Base-by-base conservation (phyloP, 2,113 vertebrate genomes). In the Dasyprocta punctata region DNA sequence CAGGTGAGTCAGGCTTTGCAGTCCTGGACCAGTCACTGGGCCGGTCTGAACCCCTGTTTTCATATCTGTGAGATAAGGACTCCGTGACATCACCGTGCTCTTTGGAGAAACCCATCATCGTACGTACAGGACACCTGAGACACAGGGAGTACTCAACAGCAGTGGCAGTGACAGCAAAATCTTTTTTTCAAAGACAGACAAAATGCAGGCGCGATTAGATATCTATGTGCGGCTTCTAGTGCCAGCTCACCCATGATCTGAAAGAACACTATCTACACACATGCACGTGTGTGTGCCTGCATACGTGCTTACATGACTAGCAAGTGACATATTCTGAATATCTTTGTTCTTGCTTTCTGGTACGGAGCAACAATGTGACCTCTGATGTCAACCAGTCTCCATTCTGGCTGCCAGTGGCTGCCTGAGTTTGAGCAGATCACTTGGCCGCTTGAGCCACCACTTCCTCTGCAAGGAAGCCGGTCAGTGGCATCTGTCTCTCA, bases 81-180 rank as follows among this genome's bases (percentile, higher is more conserved):
- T 5, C 0, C 14, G 38, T n/a, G 56, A 26, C 6, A 16, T 28
- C 26, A 17, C 3, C 5, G 11, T 1, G 17, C 30, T 36, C 13
- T 41, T 30, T 30, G 2, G 28, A 60, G 36, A 71, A 49, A 30
- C 20, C 19, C 38, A 1, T 28, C 4, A 4, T 13, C n/a, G 20
- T 44, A 30, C 33, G 2, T 1, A 17, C 6, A 73, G 49, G 33
- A 28, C 36, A 1, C 75, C 36, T 44, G 13, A 14, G 47, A 38
- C 41, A 0, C 3, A 28, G 12, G 5, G 9, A 26, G 49, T 41
- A 20, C 52, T 84, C n/a, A 10, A 0, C 1, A n/a, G 54, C 3
- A 5, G 44, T 61, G 11, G 60, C 4, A 26, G 17, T 8, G 5
- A 16, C 65, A 36, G 65, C 33, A 75, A 22, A 13, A 28, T 10